Evolutionary conservation across 2,797 vertebrate species (phyloP).

Genomic region (Pseudocheirus occidentalis): DNA sequence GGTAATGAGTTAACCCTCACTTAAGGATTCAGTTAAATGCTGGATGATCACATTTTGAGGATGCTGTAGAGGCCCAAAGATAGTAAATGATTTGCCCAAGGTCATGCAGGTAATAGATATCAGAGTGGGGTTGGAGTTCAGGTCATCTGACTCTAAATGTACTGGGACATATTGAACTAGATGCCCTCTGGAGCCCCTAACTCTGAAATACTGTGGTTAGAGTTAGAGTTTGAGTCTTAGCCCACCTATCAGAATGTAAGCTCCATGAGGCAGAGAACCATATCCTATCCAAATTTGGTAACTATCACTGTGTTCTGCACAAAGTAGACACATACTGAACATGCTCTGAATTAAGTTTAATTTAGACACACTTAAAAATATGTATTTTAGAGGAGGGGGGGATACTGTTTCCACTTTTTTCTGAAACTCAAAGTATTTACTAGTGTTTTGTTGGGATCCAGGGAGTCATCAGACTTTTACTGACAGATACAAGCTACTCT

Average conservation of each 20-base stretch:
- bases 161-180: neutral
- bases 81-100: neutral
- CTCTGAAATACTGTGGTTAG: neutral
- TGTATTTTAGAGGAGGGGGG: neutral
- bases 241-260: neutral
- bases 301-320: neutral
- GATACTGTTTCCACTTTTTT: slow-evolving; percentile 4
- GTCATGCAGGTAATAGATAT: neutral
- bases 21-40: neutral
- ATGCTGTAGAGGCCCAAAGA: neutral
- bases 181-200: neutral
- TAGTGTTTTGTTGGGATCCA: slow-evolving; percentile 7
- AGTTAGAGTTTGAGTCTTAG: neutral
- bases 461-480: neutral
- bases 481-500: neutral
- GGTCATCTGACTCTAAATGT: neutral
- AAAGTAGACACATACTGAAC: neutral
- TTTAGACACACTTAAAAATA: neutral
- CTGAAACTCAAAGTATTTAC: slow-evolving; percentile 8
- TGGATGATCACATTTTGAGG: neutral
- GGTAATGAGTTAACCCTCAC: neutral
- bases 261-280: neutral
- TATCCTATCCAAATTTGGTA: neutral
- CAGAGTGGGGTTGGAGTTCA: neutral
- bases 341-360: neutral